Base-by-base conservation (phyloP, 1,140 invertebrate species). In the Steinernema khuongi region DNA sequence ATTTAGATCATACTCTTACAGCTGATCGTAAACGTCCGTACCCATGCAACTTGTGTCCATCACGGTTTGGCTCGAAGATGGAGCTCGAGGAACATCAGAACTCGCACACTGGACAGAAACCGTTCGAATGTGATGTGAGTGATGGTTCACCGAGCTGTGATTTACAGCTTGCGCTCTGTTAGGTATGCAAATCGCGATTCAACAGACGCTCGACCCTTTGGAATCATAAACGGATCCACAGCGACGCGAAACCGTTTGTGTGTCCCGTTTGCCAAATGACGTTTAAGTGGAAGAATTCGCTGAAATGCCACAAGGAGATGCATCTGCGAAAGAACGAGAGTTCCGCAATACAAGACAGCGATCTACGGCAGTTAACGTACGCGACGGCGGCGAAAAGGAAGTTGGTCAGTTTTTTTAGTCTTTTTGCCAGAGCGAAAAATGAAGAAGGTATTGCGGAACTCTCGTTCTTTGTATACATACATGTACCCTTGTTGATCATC, bases 271-370 rank as follows among this genome's bases (percentile, higher is more conserved):
- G 83, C 31, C 75, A 83, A 29, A 85, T 85, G 84, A 81, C 77
- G 30, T 85, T 84, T 74, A 84, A 84, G 72, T 84, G 83, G 83
- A 84, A 84, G 67, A 84, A 84, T 50, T 83, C 81, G 22, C 74
- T 84, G 31, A 85, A 84, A 74, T 85, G 83, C 50, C 83, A 84
- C 71, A 85, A 85, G 74, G 83, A 84, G 68, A 84, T 84, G 83
- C 83, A 84, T 76, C 44, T 78, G 32, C 41, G 83, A 19, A 84
- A 84, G 72, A 84, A 84, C 72, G 83, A 84, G 73, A 75, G 75
- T 0, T 30, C 32, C 1, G n/a, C 74, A 22, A 26, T 68, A 17
- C 70, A 74, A 11, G 83, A 83, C 68, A 33, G 71, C 33, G 82
- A 83, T 68, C 81, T 84, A 28, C 72, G 79, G 26, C 71, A 82